Evolutionary conservation across 2,888 invertebrate genomes (phyloP).

Genomic region (Cephus pulcher): DNA sequence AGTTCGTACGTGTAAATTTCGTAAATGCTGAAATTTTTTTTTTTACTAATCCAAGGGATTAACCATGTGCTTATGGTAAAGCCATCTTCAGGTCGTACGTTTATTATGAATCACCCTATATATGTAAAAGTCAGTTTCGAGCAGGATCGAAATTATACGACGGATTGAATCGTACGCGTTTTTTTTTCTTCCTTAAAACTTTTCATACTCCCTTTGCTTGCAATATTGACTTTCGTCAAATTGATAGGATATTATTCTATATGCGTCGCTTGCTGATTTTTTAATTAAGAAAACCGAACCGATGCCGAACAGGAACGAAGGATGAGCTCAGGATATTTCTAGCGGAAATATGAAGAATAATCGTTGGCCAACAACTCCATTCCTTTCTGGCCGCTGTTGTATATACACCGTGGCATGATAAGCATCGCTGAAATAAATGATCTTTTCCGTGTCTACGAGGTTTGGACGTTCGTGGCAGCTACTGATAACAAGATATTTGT

Average conservation of each 20-base stretch:
- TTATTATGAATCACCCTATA: neutral
- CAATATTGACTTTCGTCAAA: neutral
- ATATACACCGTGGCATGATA: neutral
- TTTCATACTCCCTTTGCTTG: neutral
- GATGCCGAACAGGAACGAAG: neutral
- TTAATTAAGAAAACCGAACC: neutral
- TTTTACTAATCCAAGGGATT: too few species aligned
- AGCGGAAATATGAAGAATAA: neutral
- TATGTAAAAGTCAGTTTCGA: neutral
- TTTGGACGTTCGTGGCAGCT: neutral
- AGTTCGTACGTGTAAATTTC: neutral
- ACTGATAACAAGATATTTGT: neutral
- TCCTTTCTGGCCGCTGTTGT: neutral
- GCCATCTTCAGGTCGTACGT: neutral
- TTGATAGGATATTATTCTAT: neutral
- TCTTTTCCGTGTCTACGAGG: neutral
- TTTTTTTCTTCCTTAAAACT: neutral
- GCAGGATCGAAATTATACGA: neutral
- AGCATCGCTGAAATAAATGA: neutral
- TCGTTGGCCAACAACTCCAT: neutral
- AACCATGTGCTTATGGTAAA: neutral
- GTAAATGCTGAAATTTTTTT: neutral
- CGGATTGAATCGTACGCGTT: neutral
- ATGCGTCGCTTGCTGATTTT: neutral
- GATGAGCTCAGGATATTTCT: neutral